Conservation (phyloP, 2,113 vertebrate species). For the Microcebus jonahi region DNA sequence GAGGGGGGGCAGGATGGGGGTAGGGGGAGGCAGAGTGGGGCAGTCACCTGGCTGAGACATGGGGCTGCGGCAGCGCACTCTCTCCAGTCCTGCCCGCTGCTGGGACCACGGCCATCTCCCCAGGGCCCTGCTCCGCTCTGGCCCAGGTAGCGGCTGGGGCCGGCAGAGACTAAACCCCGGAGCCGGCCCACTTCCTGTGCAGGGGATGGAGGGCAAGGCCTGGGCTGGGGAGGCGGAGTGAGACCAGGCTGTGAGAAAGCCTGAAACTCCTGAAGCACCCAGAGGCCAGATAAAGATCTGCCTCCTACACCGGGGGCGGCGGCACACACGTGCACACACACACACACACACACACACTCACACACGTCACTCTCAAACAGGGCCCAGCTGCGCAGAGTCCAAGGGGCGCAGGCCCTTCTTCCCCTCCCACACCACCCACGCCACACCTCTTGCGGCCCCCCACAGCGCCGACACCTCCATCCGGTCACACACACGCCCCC, state of each 20-base stretch:
- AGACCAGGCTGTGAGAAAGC: constrained; percentile 58
- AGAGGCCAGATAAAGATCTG: constrained; percentile 68
- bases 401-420: not conserved
- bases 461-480: not conserved
- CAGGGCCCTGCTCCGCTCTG: not conserved
- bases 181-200: constrained; percentile 78
- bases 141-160: constrained; percentile 40
- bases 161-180: constrained; percentile 47
- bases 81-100: not conserved
- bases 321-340: not conserved
- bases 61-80: not conserved
- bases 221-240: not conserved
- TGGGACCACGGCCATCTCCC: constrained; percentile 65
- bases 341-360: not conserved
- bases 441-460: not conserved
- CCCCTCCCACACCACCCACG: not conserved
- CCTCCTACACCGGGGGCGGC: constrained; percentile 49
- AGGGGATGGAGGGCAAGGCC: constrained; percentile 63
- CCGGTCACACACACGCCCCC: not conserved
- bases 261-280: constrained; percentile 69
- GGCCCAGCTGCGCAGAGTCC: not conserved
- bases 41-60: constrained; percentile 72
- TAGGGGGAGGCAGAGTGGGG: not conserved
- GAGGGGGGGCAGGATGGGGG: no score
- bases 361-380: not conserved